These are phyloP conservation scores for Drosophila mercatorum DNA, from an alignment of 2,888 invertebrate species.

Conservation along the genomic window DNA sequence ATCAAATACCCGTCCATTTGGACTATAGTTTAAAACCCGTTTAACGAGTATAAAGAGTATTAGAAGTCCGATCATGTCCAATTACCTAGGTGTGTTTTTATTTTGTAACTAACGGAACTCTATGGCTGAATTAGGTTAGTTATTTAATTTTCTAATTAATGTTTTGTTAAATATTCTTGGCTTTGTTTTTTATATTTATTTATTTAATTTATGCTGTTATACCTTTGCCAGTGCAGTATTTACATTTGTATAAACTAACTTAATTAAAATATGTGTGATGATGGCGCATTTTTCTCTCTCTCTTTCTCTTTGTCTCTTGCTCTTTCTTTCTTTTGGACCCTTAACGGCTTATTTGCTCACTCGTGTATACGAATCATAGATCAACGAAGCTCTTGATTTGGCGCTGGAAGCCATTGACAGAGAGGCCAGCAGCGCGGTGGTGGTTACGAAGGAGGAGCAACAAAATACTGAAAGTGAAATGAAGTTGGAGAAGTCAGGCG, in stretches of 20 bases:
- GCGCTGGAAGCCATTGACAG: constrained; percentile 88
- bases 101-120: constrained; percentile 43
- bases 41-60: background rate
- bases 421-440: constrained; percentile 57
- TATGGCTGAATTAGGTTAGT: constrained; percentile 27
- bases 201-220: constrained; percentile 20
- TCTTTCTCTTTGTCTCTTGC: constrained; percentile 56
- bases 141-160: constrained; percentile 27
- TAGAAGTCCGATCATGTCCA: background rate
- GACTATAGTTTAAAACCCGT: too few relatives aligned
- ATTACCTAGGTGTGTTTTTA: constrained; percentile 14
- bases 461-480: constrained; percentile 21
- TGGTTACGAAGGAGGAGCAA: constrained; percentile 27
- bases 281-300: constrained; percentile 62
- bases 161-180: constrained; percentile 33
- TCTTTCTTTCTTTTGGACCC: constrained; percentile 62
- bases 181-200: constrained; percentile 21
- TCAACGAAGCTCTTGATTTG: constrained; percentile 88
- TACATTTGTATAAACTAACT: constrained; percentile 56
- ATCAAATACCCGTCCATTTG: background rate
- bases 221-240: constrained; percentile 48
- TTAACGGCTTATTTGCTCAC: constrained; percentile 52
- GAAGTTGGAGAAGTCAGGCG: constrained; percentile 5
- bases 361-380: constrained; percentile 83
- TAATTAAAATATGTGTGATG: constrained; percentile 65